Conservation (phyloP, 2,888 invertebrate genomes). For the Rhodophaea formosa region DNA sequence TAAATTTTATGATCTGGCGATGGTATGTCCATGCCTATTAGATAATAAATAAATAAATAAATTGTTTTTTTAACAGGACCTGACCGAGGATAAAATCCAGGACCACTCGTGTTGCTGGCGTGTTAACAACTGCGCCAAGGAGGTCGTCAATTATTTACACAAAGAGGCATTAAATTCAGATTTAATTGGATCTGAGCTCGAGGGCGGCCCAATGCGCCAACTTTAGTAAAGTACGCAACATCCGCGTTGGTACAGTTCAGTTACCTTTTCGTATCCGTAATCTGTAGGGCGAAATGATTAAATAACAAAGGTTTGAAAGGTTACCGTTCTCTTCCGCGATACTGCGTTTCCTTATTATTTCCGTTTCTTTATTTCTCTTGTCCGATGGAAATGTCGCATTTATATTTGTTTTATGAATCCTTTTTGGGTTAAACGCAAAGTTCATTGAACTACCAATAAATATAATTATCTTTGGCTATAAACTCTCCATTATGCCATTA, state of each 20-base stretch:
- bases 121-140: too few relatives aligned
- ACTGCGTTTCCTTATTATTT: neutral
- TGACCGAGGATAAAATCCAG: too few relatives aligned
- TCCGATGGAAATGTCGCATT: neutral
- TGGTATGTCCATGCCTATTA: too few relatives aligned
- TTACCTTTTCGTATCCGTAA: neutral
- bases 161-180: constrained; percentile 4
- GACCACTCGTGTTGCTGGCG: too few relatives aligned
- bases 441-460: too few relatives aligned
- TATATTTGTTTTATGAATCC: neutral
- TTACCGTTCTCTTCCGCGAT: neutral
- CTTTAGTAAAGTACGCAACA: neutral
- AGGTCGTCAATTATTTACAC: too few relatives aligned
- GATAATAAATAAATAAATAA: too few relatives aligned
- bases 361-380: neutral
- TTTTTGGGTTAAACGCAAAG: too few relatives aligned
- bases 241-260: neutral
- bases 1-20: too few relatives aligned
- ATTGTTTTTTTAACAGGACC: too few relatives aligned
- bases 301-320: neutral
- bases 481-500: too few relatives aligned
- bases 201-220: neutral
- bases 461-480: too few relatives aligned
- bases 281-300: neutral
- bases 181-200: constrained; percentile 3